Evolutionary conservation across 1,140 invertebrate genomes (phyloP).

Genomic region (Drosophila bipectinata): DNA sequence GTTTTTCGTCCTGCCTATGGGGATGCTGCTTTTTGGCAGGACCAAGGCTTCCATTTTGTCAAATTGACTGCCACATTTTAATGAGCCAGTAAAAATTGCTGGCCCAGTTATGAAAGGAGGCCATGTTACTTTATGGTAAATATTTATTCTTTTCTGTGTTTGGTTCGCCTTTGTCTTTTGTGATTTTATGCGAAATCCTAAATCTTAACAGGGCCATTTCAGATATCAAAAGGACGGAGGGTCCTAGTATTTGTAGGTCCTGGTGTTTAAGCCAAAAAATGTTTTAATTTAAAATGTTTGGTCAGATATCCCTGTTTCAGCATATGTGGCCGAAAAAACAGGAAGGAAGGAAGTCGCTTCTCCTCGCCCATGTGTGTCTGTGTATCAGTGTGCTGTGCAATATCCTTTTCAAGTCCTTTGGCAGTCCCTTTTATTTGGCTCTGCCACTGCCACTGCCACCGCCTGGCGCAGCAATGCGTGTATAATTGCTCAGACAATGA

Average conservation of each 20-base stretch:
- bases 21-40: slow-evolving; percentile 17
- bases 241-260: background rate
- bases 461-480: slow-evolving; percentile 68
- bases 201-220: slow-evolving; percentile 2
- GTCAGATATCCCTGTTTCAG: slow-evolving; percentile 33
- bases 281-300: slow-evolving; percentile 9
- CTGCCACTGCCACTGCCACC: slow-evolving; percentile 22
- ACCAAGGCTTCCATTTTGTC: slow-evolving; percentile 46
- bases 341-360: slow-evolving; percentile 46
- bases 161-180: slow-evolving; percentile 18
- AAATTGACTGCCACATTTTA: slow-evolving; percentile 79
- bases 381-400: slow-evolving; percentile 25
- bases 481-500: slow-evolving; percentile 82
- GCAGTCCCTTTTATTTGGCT: slow-evolving; percentile 38
- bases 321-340: slow-evolving; percentile 41
- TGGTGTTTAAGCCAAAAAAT: background rate
- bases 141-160: slow-evolving; percentile 48
- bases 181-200: slow-evolving; percentile 3
- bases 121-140: slow-evolving; percentile 36
- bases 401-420: slow-evolving; percentile 53
- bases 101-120: slow-evolving; percentile 54
- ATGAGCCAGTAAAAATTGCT: slow-evolving; percentile 76
- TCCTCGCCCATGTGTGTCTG: slow-evolving; percentile 11
- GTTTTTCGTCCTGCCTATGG: slow-evolving; percentile 13
- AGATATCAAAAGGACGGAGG: slow-evolving; percentile 3